These are phyloP conservation scores for Pseudorectes ferrugineus DNA, from an alignment of 2,113 vertebrate genomes.

Conservation along the genomic window DNA sequence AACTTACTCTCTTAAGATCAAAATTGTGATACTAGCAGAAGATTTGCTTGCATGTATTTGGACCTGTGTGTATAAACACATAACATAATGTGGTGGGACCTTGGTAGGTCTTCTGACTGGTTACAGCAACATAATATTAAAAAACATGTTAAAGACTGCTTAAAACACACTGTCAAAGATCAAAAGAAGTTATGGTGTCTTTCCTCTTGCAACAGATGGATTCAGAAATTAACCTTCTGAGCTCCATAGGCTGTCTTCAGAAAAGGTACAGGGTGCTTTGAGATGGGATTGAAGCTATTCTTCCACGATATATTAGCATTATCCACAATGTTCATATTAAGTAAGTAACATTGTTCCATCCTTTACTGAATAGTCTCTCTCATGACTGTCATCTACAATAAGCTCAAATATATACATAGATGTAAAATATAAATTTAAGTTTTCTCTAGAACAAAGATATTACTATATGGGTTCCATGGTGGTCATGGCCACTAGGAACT, in stretches of 20 bases:
- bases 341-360: not conserved
- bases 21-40: not conserved
- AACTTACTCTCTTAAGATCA: not conserved
- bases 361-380: not conserved
- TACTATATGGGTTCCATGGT: not conserved
- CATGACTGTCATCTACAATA: not conserved
- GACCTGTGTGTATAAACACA: not conserved
- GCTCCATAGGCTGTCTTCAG: not conserved
- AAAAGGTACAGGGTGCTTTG: not conserved
- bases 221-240: not conserved
- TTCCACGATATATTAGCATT: not conserved
- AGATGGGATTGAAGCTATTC: not conserved
- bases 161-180: not conserved
- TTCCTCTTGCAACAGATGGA: not conserved
- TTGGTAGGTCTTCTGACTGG: not conserved
- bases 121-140: not conserved
- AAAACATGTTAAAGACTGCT: not conserved
- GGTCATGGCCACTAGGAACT: not conserved
- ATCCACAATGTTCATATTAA: not conserved
- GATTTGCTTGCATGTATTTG: not conserved
- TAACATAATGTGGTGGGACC: not conserved
- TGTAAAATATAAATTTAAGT: not conserved
- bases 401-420: not conserved
- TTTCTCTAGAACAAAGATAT: not conserved
- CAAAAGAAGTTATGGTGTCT: not conserved